Conservation (phyloP, 2,888 invertebrate species). For the Cataglyphis altisquamis region DNA sequence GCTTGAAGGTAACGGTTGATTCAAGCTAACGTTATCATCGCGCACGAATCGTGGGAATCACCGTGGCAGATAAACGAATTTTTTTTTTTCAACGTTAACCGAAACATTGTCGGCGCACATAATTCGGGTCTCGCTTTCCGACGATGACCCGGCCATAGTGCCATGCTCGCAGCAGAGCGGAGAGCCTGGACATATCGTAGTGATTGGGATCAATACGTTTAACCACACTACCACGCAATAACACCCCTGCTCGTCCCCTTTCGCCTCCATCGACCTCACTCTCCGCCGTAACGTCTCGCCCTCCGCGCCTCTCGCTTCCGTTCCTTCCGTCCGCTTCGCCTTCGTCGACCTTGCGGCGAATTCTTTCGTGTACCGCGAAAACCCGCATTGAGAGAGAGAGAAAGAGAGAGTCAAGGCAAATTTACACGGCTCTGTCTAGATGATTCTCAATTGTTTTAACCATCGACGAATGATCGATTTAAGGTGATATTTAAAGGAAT, state of each 20-base stretch:
- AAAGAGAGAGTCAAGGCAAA: conserved; percentile 4
- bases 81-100: neutral
- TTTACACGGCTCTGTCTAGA: neutral
- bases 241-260: conserved; percentile 69
- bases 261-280: conserved; percentile 65
- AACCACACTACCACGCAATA: conserved; percentile 75
- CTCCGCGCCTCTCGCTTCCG: conserved; percentile 55
- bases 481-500: neutral
- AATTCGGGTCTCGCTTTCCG: conserved; percentile 50
- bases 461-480: neutral
- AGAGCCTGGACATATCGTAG: conserved; percentile 78
- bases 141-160: conserved; percentile 59
- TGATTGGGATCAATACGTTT: conserved; percentile 81
- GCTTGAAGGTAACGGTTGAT: neutral
- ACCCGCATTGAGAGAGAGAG: conserved; percentile 33
- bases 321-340: conserved; percentile 50
- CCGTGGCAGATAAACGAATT: neutral
- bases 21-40: neutral
- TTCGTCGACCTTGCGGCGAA: conserved; percentile 58
- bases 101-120: neutral
- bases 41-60: neutral
- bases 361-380: conserved; percentile 58
- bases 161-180: conserved; percentile 54
- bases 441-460: neutral
- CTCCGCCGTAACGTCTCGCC: conserved; percentile 45